Evolutionary conservation across 2,113 vertebrate species (phyloP).

Genomic region (Sander lucioperca): DNA sequence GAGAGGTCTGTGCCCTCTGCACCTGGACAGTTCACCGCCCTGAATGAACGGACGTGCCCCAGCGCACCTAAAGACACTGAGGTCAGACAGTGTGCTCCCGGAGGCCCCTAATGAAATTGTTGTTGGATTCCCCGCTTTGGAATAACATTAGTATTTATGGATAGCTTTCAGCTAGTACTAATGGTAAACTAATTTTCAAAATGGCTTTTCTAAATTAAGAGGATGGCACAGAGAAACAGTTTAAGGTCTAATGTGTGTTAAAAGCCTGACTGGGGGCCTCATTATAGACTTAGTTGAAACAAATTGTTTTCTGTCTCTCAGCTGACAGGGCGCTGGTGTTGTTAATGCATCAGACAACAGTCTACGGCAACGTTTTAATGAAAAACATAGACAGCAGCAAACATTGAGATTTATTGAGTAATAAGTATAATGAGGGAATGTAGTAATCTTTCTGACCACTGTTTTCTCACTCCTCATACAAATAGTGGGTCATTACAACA

Average conservation of each 20-base stretch:
- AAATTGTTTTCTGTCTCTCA: slow-evolving; percentile 56
- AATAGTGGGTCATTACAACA: background rate
- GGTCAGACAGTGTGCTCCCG: slow-evolving; percentile 44
- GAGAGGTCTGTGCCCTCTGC: slow-evolving; percentile 58
- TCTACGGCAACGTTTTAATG: slow-evolving; percentile 31
- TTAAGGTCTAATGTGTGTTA: slow-evolving; percentile 57
- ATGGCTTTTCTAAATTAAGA: slow-evolving; percentile 67
- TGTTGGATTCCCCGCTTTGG: slow-evolving; percentile 51
- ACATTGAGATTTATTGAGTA: slow-evolving; percentile 23
- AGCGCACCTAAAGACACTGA: slow-evolving; percentile 44
- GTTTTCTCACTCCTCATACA: slow-evolving; percentile 1
- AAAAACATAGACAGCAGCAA: slow-evolving; percentile 32
- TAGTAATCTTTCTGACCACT: slow-evolving; percentile 13
- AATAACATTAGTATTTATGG: slow-evolving; percentile 63
- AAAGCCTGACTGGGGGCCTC: slow-evolving; percentile 51
- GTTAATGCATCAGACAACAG: slow-evolving; percentile 45
- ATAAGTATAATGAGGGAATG: background rate
- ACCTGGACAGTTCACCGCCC: slow-evolving; percentile 67
- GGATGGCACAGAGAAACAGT: slow-evolving; percentile 50
- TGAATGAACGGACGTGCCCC: slow-evolving; percentile 58
- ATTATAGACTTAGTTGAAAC: slow-evolving; percentile 55
- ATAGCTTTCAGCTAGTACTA: slow-evolving; percentile 56
- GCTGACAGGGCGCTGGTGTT: slow-evolving; percentile 29
- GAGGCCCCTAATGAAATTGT: slow-evolving; percentile 64
- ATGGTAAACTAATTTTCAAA: slow-evolving; percentile 70